Evolutionary conservation across 2,797 vertebrate species (phyloP).

Genomic region (Carcharodon carcharias): DNA sequence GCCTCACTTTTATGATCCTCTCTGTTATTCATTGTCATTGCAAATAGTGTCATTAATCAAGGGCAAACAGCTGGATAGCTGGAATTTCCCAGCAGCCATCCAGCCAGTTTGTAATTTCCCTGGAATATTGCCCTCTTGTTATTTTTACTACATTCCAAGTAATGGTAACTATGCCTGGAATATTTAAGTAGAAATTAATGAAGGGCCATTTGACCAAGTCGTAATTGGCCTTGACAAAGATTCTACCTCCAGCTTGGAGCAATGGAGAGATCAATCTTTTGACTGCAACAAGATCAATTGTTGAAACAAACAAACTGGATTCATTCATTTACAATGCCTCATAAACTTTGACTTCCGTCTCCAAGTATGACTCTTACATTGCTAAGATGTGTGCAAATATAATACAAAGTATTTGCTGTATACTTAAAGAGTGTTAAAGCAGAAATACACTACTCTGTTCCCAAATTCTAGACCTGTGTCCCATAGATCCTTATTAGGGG

Average conservation of each 20-base stretch:
- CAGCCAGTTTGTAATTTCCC: not conserved
- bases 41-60: not conserved
- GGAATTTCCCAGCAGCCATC: not conserved
- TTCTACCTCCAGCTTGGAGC: not conserved
- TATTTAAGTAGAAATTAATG: not conserved
- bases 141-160: not conserved
- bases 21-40: not conserved
- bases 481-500: not conserved
- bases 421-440: not conserved
- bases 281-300: not conserved
- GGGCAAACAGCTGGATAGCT: not conserved
- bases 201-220: not conserved
- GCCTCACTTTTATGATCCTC: not conserved
- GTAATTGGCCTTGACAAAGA: not conserved
- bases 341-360: not conserved
- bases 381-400: not conserved
- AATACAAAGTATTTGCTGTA: not conserved
- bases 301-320: not conserved
- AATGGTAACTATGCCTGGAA: not conserved
- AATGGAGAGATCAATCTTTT: not conserved
- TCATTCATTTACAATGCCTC: not conserved
- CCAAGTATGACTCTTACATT: not conserved
- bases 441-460: not conserved
- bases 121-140: not conserved
- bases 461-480: not conserved